Evolutionary conservation across 2,888 invertebrate genomes (phyloP).

Genomic region (Calliphora vomitoria): DNA sequence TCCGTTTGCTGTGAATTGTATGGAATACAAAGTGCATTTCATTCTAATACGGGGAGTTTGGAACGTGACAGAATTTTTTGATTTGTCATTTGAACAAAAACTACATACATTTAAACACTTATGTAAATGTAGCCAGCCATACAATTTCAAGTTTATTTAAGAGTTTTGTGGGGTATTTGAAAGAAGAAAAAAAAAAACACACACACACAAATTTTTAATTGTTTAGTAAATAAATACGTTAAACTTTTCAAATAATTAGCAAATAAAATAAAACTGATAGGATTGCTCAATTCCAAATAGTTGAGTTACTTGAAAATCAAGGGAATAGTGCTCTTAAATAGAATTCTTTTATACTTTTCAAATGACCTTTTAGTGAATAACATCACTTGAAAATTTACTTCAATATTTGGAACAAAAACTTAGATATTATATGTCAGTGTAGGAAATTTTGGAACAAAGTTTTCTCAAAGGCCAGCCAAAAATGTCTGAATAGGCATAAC

Average conservation of each 20-base stretch:
- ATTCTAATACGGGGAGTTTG: conserved; percentile 39
- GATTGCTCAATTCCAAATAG: too few species aligned
- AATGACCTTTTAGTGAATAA: too few species aligned
- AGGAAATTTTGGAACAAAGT: too few species aligned
- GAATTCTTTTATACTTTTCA: too few species aligned
- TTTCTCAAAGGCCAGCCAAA: too few species aligned
- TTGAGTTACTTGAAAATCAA: too few species aligned
- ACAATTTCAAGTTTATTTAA: conserved; percentile 50
- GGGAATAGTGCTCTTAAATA: too few species aligned
- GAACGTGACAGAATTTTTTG: conserved; percentile 62
- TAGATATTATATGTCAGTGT: too few species aligned
- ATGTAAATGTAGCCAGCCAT: conserved; percentile 6
- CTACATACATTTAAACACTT: too few species aligned
- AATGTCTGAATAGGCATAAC: too few species aligned
- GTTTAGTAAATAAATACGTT: conserved; percentile 31
- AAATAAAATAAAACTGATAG: not conserved
- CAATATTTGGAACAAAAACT: too few species aligned
- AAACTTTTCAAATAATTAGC: conserved; percentile 5
- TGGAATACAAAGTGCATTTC: conserved; percentile 55
- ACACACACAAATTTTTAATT: conserved; percentile 34
- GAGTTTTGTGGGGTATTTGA: not conserved
- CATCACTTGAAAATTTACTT: too few species aligned
- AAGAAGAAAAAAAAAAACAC: not conserved
- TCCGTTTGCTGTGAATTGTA: conserved; percentile 15
- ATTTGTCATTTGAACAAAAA: not conserved